These are phyloP conservation scores for Deroplatys truncata DNA, from an alignment of 2,888 invertebrate genomes.

Conservation along the genomic window DNA sequence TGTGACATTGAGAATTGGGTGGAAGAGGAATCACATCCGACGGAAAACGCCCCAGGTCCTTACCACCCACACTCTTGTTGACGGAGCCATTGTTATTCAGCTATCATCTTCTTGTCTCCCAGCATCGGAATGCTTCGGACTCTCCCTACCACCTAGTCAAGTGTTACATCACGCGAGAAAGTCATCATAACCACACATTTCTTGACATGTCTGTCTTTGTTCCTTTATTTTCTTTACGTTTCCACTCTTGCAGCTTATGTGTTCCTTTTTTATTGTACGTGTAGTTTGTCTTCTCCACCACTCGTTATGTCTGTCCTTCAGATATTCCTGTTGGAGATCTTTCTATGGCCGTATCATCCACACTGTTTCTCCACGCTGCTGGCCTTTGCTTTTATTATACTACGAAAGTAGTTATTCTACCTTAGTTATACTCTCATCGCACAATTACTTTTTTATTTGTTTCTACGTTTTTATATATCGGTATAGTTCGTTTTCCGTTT, in stretches of 20 bases:
- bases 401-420: too few species aligned
- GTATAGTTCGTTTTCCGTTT: too few species aligned
- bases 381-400: too few species aligned
- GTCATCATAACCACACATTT: not conserved
- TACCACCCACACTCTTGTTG: not conserved
- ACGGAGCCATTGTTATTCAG: not conserved
- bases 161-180: not conserved
- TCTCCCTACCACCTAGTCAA: not conserved
- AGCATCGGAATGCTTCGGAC: not conserved
- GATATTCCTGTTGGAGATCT: not conserved
- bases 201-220: not conserved
- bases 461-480: too few species aligned
- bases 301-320: not conserved
- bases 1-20: not conserved
- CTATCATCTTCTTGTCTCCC: not conserved
- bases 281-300: not conserved
- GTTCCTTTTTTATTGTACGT: not conserved
- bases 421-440: too few species aligned
- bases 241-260: not conserved
- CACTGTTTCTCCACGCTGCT: too few species aligned
- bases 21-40: not conserved
- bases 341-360: not conserved
- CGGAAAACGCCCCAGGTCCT: not conserved
- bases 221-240: not conserved
- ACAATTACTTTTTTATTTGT: too few species aligned